phyloP scores from a whole-genome alignment of 2,888 invertebrate genomes.

The Himalopsyche kuldschensis region DNA sequence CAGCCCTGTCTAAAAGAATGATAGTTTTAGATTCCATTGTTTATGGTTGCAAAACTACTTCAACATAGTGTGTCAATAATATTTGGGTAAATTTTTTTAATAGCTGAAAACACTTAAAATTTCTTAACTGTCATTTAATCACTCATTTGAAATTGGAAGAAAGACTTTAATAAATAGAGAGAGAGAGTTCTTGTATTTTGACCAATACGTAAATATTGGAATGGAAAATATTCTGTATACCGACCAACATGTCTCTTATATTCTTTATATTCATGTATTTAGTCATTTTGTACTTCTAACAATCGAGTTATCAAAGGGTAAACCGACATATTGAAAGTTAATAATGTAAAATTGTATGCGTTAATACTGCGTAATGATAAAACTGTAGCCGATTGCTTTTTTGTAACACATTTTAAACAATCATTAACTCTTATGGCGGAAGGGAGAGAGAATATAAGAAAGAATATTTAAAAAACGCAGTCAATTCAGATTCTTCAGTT shows the following conservation, averaged over 20 bases:
- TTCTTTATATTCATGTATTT: not conserved
- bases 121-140: not conserved
- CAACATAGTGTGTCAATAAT: not conserved
- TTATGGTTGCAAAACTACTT: not conserved
- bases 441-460: not conserved
- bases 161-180: not conserved
- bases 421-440: not conserved
- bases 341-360: not conserved
- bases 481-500: too few relatives aligned
- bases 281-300: not conserved
- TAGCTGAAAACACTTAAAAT: too few relatives aligned
- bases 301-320: not conserved
- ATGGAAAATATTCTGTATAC: not conserved
- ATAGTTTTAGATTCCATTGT: not conserved
- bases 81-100: too few relatives aligned
- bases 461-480: too few relatives aligned
- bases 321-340: not conserved
- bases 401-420: not conserved
- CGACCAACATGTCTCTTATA: not conserved
- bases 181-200: not conserved
- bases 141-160: not conserved
- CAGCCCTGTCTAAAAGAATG: too few relatives aligned
- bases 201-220: not conserved
- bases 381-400: not conserved
- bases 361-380: not conserved